These are phyloP conservation scores for Halocynthia roretzi DNA, from an alignment of 23 tunicate species.

Conservation along the genomic window DNA sequence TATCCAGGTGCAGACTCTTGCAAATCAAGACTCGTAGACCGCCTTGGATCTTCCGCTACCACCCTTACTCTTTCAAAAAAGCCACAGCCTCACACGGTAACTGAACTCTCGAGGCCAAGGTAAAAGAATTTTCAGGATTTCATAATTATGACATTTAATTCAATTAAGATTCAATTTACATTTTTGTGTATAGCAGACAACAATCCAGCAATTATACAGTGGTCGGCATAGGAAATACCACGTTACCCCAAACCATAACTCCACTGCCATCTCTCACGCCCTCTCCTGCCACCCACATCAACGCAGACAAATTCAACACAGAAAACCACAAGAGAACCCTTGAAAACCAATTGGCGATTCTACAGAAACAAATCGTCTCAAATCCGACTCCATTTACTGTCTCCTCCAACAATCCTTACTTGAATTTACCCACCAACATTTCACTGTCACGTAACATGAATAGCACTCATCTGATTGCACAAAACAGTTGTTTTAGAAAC, in stretches of 20 bases:
- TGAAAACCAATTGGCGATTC: not conserved
- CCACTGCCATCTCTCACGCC: constrained; percentile 36
- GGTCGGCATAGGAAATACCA: constrained; percentile 32
- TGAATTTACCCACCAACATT: constrained; percentile 7
- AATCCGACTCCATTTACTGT: not conserved
- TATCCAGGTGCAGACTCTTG: constrained; percentile 7
- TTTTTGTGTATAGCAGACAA: too few relatives aligned
- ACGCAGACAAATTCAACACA: not conserved
- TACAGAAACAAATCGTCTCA: not conserved
- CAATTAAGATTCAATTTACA: not conserved
- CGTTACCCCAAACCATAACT: constrained; percentile 72
- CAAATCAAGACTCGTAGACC: not conserved
- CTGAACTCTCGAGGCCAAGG: not conserved
- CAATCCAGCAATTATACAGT: constrained; percentile 27
- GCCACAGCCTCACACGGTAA: not conserved
- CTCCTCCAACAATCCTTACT: constrained; percentile 26
- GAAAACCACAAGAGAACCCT: too few relatives aligned
- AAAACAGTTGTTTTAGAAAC: too few relatives aligned
- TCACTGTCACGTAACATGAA: not conserved
- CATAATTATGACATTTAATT: not conserved
- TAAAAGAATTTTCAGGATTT: not conserved
- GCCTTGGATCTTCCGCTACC: not conserved
- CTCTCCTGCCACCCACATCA: too few relatives aligned
- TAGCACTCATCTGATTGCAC: not conserved
- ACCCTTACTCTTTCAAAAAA: not conserved